Conservation (phyloP, 1,140 invertebrate genomes). For the Caenorhabditis elegans region WBcel235 BX284604.4:4613001-4613500, state of each 20-base stretch:
- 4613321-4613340: too few relatives aligned
- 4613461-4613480: not conserved
- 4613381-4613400: conserved; percentile 8
- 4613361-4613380: not conserved
- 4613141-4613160: conserved; percentile 38
- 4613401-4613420: conserved; percentile 12
- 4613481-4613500: not conserved
- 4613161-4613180: conserved; percentile 48
- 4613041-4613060: too few relatives aligned
- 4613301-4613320: too few relatives aligned
- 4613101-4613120: too few relatives aligned
- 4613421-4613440: conserved; percentile 18
- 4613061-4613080: too few relatives aligned
- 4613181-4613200: conserved; percentile 65
- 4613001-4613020: too few relatives aligned
- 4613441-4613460: conserved; percentile 15
- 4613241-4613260: conserved; percentile 47
- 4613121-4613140: too few relatives aligned
- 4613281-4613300: not conserved
- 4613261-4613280: conserved; percentile 41
- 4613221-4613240: conserved; percentile 64
- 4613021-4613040: too few relatives aligned
- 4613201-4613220: conserved; percentile 65
- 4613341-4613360: too few relatives aligned
- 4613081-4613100: too few relatives aligned